phyloP scores from a whole-genome alignment of 2,888 invertebrate species.

The Rhagonycha lutea region DNA sequence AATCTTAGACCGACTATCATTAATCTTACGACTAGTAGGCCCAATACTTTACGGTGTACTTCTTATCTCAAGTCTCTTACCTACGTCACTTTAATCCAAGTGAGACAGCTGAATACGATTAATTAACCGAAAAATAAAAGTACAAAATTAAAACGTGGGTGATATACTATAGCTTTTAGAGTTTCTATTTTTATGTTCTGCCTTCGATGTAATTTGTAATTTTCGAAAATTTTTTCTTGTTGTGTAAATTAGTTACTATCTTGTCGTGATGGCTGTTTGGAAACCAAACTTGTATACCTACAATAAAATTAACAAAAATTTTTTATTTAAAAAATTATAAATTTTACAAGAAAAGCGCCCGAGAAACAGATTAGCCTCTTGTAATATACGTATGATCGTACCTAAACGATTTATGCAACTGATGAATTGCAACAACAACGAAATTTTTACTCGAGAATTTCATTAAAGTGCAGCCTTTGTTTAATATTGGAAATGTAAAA shows the following conservation, averaged over 20 bases:
- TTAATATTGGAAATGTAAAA: background rate
- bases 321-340: background rate
- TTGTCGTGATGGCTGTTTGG: background rate
- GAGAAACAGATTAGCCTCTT: background rate
- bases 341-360: background rate
- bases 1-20: slow-evolving; percentile 56
- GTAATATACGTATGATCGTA: background rate
- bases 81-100: slow-evolving; percentile 33
- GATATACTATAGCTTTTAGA: slow-evolving; percentile 19
- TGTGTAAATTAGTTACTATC: background rate
- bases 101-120: slow-evolving; percentile 33
- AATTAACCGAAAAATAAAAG: slow-evolving; percentile 31
- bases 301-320: too few relatives aligned
- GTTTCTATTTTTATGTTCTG: slow-evolving; percentile 1
- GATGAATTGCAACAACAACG: background rate
- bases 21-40: slow-evolving; percentile 49
- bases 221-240: background rate
- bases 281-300: background rate
- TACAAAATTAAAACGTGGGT: slow-evolving; percentile 28
- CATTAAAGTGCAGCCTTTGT: background rate
- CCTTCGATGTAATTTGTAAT: background rate
- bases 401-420: background rate
- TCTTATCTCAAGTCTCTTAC: slow-evolving; percentile 36
- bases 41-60: slow-evolving; percentile 35
- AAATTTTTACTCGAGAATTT: background rate